Base-by-base conservation (phyloP, 2,113 vertebrate species). In the Forbesichthys agassizii region DNA sequence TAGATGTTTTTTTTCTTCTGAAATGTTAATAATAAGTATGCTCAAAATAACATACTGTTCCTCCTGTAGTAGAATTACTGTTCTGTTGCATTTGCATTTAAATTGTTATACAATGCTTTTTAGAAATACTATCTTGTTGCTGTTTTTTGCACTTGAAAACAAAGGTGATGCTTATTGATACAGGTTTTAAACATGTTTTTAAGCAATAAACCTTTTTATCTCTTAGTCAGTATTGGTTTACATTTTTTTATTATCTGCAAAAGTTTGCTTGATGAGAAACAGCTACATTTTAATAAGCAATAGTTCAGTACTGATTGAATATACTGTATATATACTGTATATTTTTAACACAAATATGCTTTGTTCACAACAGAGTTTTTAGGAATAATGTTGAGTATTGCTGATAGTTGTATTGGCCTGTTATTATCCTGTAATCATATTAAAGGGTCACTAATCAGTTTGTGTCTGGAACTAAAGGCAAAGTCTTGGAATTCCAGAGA, bases 121-220 rank as follows among this genome's bases (percentile, higher is more conserved):
- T 27, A 93, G 88, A 92, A 89, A 87, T 88, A 84, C 90, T 91
- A 91, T 94, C 83, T 68, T 88, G 90, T 95, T 94, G 94, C 96
- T 93, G 67, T 92, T 89, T 90, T 89, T 92, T 93, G 93, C 92
- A 94, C 95, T 95, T 96, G 93, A 94, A 93, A 93, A 94, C 85
- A 92, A 80, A 92, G 89, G 94, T 96, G 95, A 93, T 95, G 93
- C 93, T 98, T 92, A 93, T 93, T 93, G 90, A 94, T 95, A 94
- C 94, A 74, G 64, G 74, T 96, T 97, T 93, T 95, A 94, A 92
- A 94, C 93, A 94, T 94, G 95, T 95, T 94, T 93, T 95, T 95
- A 94, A 87, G 90, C 92, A 98, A 96, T 98, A 98, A 96, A 96
- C 86, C 91, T 94, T 98, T 97, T 96, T 66, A 71, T 73, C 2